Evolutionary conservation across 2,113 vertebrate species (phyloP), one percentile per base, ranked within the genome.

Genomic region (Pleuronectes platessa): DNA sequence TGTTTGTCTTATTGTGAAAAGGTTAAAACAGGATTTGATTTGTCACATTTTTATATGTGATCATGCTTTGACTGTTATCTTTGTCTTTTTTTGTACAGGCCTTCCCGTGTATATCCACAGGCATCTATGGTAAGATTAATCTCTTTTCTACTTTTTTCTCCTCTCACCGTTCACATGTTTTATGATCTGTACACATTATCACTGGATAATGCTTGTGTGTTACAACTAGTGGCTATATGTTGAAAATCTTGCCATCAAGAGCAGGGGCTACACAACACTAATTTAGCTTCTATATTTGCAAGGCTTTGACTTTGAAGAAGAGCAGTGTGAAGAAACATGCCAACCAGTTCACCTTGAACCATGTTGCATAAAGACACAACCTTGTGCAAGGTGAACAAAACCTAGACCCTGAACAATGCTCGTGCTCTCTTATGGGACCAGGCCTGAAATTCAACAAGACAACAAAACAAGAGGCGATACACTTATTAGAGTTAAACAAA

Each of bases 101-200:
- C 79, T 99, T 99, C 88, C 98, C 98, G 15, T 99, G 98, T 88
- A 99, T 99, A 95, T 99, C 98, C 74, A 99, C 98, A 0, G 98
- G 98, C 93, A 98, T 99, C 94, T 99, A 98, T 89, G 98, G 98
- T 99, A 95, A 97, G 97, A 62, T 62, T 13, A 24, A 27, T 37
- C 6, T 69, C 6, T 47, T 76, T 4, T 60, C 53, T 49, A 10
- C 64, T 53, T 26, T 18, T 23, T 58, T 35, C 31, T 17, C 13
- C 71, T 68, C 53, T 40, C 18, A 65, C 15, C 35, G 20, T 26
- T 63, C 42, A 10, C 23, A 18, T 59, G 3, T 61, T 49, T 54
- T 24, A 23, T 74, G 47, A 18, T 12, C 17, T 77, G 35, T 42
- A 74, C 3, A 65, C n/a, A 31, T 51, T 31, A 49, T 40, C 42